Conservation (phyloP, 1,140 invertebrate species). For the Lordiphosa clarofinis region DNA sequence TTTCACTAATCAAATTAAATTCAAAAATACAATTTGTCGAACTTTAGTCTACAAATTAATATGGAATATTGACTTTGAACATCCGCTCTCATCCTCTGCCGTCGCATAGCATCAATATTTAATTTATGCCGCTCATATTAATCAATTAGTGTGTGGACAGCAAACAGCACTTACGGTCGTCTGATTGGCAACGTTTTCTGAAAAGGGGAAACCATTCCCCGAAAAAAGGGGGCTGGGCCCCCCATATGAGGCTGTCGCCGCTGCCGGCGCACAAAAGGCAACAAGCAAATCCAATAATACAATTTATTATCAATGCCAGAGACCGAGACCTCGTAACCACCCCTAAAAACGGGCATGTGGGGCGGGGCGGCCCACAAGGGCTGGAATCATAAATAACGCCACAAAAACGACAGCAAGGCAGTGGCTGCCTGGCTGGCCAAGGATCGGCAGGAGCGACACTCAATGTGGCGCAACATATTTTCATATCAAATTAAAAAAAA, state of each 20-base stretch:
- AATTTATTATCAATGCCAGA: conserved; percentile 72
- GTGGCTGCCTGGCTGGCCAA: conserved; percentile 4
- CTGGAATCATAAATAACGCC: conserved; percentile 56
- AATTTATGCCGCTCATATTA: conserved; percentile 63
- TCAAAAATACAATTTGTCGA: conserved; percentile 3
- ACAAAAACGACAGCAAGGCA: conserved; percentile 32
- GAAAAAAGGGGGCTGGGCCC: too few relatives aligned
- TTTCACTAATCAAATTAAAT: background rate
- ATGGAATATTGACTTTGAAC: conserved; percentile 5
- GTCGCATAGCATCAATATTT: conserved; percentile 40
- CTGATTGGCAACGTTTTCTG: conserved; percentile 53
- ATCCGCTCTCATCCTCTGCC: conserved; percentile 4
- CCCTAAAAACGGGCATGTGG: too few relatives aligned
- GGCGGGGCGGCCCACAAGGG: conserved; percentile 3
- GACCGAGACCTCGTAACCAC: conserved; percentile 1
- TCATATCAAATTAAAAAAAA: conserved; percentile 25
- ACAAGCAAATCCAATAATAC: conserved; percentile 73
- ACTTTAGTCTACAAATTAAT: conserved; percentile 21
- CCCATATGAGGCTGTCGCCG: background rate
- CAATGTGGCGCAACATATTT: conserved; percentile 31
- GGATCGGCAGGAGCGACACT: background rate
- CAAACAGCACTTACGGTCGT: conserved; percentile 63
- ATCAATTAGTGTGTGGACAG: conserved; percentile 71
- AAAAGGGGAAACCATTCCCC: too few relatives aligned
- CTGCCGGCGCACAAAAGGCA: conserved; percentile 51